Evolutionary conservation across 1,140 invertebrate species (phyloP).

Genomic region (Mylabris phalerata): DNA sequence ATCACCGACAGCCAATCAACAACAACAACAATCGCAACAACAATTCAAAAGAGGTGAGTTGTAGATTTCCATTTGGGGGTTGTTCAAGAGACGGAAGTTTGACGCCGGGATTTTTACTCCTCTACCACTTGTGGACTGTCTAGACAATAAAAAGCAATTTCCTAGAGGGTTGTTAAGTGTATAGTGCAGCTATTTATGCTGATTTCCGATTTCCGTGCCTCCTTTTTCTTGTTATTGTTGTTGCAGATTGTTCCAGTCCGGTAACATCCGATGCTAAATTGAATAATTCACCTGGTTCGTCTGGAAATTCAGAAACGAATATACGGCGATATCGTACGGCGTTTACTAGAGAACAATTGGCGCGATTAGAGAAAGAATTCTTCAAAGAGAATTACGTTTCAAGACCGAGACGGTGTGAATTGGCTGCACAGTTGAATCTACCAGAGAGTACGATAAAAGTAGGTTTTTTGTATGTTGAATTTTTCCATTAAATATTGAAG

Average conservation of each 20-base stretch:
- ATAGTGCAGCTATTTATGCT: not conserved
- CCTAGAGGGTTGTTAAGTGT: not conserved
- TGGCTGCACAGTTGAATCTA: conserved; percentile 87
- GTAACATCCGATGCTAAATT: conserved; percentile 29
- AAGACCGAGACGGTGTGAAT: conserved; percentile 84
- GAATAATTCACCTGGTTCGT: conserved; percentile 26
- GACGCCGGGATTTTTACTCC: conserved; percentile 16
- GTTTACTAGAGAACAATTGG: conserved; percentile 93
- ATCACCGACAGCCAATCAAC: conserved; percentile 34
- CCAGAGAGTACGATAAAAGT: conserved; percentile 99
- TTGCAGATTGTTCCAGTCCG: conserved; percentile 45
- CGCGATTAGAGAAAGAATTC: conserved; percentile 94
- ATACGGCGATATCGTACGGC: conserved; percentile 93
- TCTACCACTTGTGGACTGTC: conserved; percentile 4
- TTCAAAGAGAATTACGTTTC: conserved; percentile 97
- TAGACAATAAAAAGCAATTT: conserved; percentile 1
- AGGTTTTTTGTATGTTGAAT: conserved; percentile 15
- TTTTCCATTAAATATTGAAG: not conserved
- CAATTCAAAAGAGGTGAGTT: conserved; percentile 34
- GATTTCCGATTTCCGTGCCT: no score
- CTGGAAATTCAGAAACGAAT: conserved; percentile 50
- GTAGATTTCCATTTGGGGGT: not conserved
- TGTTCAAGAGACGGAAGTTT: conserved; percentile 21
- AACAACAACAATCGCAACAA: conserved; percentile 15
- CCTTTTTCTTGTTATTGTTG: not conserved